A percentile compares a stretch with the other conserved stretches of the same genome.
Evolutionary conservation across 2,888 invertebrate species (phyloP).

Genomic region (Elgonia sp.): DNA sequence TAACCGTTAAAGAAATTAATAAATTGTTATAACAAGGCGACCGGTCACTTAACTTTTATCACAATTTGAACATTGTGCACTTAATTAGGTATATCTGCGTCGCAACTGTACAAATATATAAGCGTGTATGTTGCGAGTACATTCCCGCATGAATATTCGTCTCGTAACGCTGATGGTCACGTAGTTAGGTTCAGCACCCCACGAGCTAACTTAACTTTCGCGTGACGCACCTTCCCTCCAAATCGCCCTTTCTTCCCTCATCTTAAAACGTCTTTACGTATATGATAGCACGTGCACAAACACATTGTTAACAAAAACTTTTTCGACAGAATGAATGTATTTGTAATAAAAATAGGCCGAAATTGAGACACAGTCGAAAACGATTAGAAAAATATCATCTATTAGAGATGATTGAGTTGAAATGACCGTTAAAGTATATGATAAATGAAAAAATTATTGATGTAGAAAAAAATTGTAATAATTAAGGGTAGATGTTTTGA

Average conservation of each 20-base stretch:
- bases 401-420: too few species aligned
- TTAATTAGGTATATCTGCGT: slow-evolving; percentile 46
- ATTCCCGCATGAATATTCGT: slow-evolving; percentile 62
- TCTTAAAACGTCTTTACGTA: slow-evolving; percentile 62
- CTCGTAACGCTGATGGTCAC: slow-evolving; percentile 50
- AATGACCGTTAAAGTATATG: too few species aligned
- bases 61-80: slow-evolving; percentile 37
- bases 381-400: too few species aligned
- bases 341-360: not conserved
- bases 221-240: slow-evolving; percentile 59
- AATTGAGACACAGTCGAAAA: too few species aligned
- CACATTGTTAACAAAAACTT: not conserved
- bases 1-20: not conserved
- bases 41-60: slow-evolving; percentile 37
- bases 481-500: too few species aligned
- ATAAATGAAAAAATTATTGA: not conserved
- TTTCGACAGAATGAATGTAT: not conserved
- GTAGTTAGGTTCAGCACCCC: slow-evolving; percentile 53
- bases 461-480: too few species aligned
- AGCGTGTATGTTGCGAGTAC: slow-evolving; percentile 26
- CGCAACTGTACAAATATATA: slow-evolving; percentile 40
- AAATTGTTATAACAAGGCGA: not conserved
- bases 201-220: slow-evolving; percentile 49
- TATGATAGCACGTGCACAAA: slow-evolving; percentile 79
- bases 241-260: slow-evolving; percentile 50